phyloP scores from a whole-genome alignment of 2,797 vertebrate species.

The Sebastes kiyomatsui region DNA sequence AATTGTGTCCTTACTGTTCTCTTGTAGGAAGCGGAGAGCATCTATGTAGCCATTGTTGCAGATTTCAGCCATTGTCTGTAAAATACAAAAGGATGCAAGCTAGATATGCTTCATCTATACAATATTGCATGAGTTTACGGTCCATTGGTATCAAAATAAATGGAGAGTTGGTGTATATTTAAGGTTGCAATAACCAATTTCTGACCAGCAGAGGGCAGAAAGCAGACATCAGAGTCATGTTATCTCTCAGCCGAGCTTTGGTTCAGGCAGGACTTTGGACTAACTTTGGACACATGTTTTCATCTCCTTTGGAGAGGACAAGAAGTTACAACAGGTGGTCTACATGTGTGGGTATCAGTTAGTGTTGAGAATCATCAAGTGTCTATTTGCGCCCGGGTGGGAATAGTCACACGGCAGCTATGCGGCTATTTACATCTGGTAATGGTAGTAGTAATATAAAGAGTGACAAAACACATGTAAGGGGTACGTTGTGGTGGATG shows the following conservation, averaged over 20 bases:
- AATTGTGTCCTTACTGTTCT: conserved; percentile 79
- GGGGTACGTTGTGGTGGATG: too few relatives aligned
- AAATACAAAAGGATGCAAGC: background rate
- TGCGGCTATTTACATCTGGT: too few relatives aligned
- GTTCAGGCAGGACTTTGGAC: background rate
- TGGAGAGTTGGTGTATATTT: background rate
- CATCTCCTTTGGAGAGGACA: background rate
- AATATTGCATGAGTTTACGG: background rate
- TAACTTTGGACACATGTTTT: background rate
- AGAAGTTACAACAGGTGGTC: background rate
- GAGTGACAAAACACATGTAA: rapidly evolving
- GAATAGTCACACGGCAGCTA: too few relatives aligned
- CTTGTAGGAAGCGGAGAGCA: conserved; percentile 83
- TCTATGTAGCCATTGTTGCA: conserved; percentile 89
- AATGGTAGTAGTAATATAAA: too few relatives aligned
- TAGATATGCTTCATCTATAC: background rate
- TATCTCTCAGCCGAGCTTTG: background rate
- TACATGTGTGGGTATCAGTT: rapidly evolving
- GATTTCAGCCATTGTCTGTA: conserved; percentile 84
- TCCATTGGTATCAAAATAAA: background rate
- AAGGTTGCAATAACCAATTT: background rate
- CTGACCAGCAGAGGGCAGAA: background rate
- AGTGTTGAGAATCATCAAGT: background rate
- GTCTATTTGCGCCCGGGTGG: rapidly evolving
- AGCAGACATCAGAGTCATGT: background rate